Evolutionary conservation across 2,797 vertebrate species (phyloP), one percentile per base, ranked within the genome.

Genomic region (Eidolon dupreanum): DNA sequence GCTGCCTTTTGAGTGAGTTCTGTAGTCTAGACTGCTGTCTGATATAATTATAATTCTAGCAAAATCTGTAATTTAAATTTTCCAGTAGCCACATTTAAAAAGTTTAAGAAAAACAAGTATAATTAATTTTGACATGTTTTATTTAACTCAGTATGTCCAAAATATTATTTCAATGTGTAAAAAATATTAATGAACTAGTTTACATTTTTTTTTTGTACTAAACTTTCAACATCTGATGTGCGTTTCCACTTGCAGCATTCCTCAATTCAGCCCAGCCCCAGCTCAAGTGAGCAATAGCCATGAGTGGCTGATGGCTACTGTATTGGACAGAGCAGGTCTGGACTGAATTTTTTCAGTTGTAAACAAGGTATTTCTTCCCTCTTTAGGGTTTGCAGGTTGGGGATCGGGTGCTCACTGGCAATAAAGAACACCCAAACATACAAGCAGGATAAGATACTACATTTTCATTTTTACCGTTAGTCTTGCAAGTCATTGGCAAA

Each of bases 401-500:
- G 26, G 11, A 19, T 31, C 70, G 75, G 70, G 38, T 83, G 12
- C 16, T 86, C 65, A 20, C 0, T 77, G 75, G 26, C 31, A 53
- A 57, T 74, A 61, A 95, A 94, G 66, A 82, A n/a, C 7, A 2
- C 28, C 6, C 24, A 78, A 77, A 92, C 15, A 73, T 79, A 79
- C 73, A 75, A 59, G 68, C 33, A 22, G n/a, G 36, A 73, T 46
- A 95, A 91, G 87, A 36, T 75, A 28, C 95, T 53, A 57, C 53
- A 57, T 85, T 96, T 85, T 43, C 71, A 91, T 75, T 94, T 97
- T 88, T 90, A 65, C 66, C 79, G 31, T 97, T 97, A 97, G 96
- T 95, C 93, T 98, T 92, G 82, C 51, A 97, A 98, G 97, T 98
- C 98, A 97, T 97, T 97, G 98, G 96, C 96, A 97, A 98, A 98